phyloP scores from a whole-genome alignment of 1,140 invertebrate genomes.

The Platorchestia sp. region DNA sequence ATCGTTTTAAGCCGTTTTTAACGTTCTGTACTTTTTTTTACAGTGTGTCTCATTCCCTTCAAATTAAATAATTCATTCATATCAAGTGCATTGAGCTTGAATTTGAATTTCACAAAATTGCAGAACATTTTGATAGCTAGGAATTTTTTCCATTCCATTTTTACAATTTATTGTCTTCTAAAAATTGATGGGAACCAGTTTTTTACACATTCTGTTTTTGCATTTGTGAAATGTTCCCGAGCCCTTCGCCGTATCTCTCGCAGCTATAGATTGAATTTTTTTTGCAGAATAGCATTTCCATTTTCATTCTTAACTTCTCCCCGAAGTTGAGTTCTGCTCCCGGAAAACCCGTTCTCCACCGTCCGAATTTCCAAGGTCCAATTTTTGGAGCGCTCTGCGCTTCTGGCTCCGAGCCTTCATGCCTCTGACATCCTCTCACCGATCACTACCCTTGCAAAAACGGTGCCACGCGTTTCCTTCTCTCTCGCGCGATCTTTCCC shows the following conservation, averaged over 20 bases:
- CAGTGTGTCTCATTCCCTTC: no score
- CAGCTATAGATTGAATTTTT: not conserved
- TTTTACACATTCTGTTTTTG: not conserved
- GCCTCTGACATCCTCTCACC: constrained; percentile 41
- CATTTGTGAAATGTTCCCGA: not conserved
- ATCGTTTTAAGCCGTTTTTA: no score
- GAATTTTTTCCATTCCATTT: not conserved
- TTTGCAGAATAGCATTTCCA: not conserved
- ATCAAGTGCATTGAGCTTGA: no score
- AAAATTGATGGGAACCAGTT: not conserved
- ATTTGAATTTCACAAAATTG: no score
- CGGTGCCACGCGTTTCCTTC: not conserved
- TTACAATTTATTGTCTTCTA: not conserved
- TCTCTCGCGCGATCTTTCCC: not conserved
- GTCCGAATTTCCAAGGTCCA: not conserved
- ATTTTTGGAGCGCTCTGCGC: constrained; percentile 1
- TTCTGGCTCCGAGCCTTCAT: constrained; percentile 43
- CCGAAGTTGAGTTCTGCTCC: not conserved
- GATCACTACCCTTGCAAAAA: constrained; percentile 27
- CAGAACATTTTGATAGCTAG: no score
- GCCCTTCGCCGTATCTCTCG: not conserved
- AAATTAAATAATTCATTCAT: no score
- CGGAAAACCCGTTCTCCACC: constrained; percentile 47
- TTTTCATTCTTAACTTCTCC: not conserved
- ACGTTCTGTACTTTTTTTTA: no score